Evolutionary conservation across 2,888 invertebrate species (phyloP), one percentile per base, ranked within the genome.

Genomic region (Harpalus rubripes): DNA sequence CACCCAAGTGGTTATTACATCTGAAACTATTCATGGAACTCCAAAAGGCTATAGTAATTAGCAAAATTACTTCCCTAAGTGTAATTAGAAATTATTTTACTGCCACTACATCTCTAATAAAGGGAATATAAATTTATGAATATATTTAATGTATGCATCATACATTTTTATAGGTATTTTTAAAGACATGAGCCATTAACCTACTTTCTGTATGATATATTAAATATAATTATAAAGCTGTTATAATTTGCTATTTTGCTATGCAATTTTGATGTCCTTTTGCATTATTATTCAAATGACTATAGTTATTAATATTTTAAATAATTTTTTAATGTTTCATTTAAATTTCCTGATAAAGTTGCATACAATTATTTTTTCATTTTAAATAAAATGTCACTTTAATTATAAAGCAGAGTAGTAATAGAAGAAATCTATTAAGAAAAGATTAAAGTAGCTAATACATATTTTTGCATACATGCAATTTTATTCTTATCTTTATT

Each of bases 61-160:
- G 56, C 12, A 82, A 82, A 72, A 82, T 82, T 82, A 72, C 82
- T 82, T 72, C 58, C 15, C 15, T n/a, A 82, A 81, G 65, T 81
- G 65, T 81, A 81, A 81, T 81, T 81, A 81, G 81, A 81, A 81
- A 81, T 81, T 81, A 81, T 65, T 81, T 65, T 63, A 65, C 22
- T 52, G 80, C 59, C 41, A 81, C 63, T 65, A 65, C 52, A 68
- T 22, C 10, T 41, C 22, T 81, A 68, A 81, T 81, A 65, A 41
- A 80, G 61, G 80, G 63, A 26, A 68, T 68, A 32, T 68, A 39
- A 65, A 68, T 68, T 68, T 68, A 68, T 68, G 68, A 68, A 68
- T 68, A 68, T 68, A 68, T 68, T 68, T 68, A 68, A 39, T n/a
- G 15, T 1, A 68, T 32, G 32, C 39, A n/a, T n/a, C 39, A 68